Base-by-base conservation (phyloP, 2,113 vertebrate genomes). In the Amphilophus citrinellus region DNA sequence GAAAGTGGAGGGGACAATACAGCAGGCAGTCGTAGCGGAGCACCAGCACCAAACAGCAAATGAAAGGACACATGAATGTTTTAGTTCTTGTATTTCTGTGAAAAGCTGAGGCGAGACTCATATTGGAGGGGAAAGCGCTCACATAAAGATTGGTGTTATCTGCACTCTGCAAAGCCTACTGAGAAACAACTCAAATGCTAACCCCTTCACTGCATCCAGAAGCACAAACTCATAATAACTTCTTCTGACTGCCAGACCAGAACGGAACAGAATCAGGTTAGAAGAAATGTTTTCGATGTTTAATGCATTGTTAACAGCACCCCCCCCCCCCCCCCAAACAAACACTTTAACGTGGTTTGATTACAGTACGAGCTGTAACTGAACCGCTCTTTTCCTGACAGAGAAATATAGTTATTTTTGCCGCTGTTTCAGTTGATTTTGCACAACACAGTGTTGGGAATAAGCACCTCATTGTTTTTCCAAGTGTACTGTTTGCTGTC, bases 41-140 rank as follows among this genome's bases (percentile, higher is more conserved):
- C 83, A 35, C n/a, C 44, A 32, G 84, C 77, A 87, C 81, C 84
- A 93, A 89, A 84, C 83, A 90, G n/a, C 61, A 89, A 94, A 92
- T 56, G 68, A 91, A 85, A 83, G 61, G 22, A 88, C 86, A 78
- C 88, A 83, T 86, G 80, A 87, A 90, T 90, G 85, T 91, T 89
- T 78, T 24, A 79, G 65, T 59, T 61, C 62, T 77, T 76, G 65
- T 53, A 78, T 93, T 92, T 82, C 60, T 57, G 79, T 83, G 22
- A 89, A 79, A 84, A 60, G 39, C 68, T 7, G 32, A 68, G 66
- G 60, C 6, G 22, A 71, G 76, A 62, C 61, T 90, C 65, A 57
- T 44, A 61, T 35, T 42, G 76, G 50, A 79, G 56, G 37, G 24
- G 78, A 83, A 66, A 81, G 71, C 7, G 5, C 76, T 83, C 73